Percentiles rank a stretch among this genome's conserved stretches.
Evolutionary conservation across 2,113 vertebrate species (phyloP).

Genomic region (Myotis davidii): DNA sequence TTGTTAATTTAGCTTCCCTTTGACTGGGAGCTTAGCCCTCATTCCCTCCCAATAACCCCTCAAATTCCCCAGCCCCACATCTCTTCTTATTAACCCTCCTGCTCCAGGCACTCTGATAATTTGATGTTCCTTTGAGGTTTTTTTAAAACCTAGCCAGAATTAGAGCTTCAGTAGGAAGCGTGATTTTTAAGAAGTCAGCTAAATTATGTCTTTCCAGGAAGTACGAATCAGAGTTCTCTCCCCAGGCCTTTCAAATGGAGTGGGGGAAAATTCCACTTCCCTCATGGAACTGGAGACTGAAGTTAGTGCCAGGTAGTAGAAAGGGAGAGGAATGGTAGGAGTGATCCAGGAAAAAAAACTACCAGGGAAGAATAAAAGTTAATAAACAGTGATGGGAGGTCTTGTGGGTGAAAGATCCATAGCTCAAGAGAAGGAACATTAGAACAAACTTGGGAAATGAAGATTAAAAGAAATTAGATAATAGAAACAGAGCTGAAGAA

Average conservation of each 20-base stretch:
- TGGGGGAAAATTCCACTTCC: neutral
- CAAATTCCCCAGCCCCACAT: neutral
- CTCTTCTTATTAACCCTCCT: slow-evolving; percentile 47
- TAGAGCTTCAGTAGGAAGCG: neutral
- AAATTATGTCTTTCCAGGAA: slow-evolving; percentile 23
- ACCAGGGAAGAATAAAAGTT: neutral
- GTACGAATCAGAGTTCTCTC: neutral
- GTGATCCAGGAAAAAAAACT: neutral
- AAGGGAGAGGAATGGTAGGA: neutral
- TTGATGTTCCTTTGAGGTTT: neutral
- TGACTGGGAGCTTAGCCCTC: neutral
- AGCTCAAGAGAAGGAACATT: neutral
- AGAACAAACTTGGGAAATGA: neutral
- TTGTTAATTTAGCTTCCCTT: slow-evolving; percentile 46
- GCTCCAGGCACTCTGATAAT: slow-evolving; percentile 20
- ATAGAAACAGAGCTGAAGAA: neutral
- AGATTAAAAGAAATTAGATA: neutral
- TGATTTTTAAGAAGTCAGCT: slow-evolving; percentile 7
- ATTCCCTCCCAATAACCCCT: neutral
- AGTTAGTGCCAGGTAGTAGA: neutral
- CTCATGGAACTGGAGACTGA: slow-evolving; percentile 15
- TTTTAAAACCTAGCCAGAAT: neutral
- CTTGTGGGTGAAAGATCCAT: neutral
- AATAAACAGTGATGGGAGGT: neutral
- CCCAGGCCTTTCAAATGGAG: neutral